Conservation (phyloP, 2,888 invertebrate genomes). For the Eristalinus aeneus region DNA sequence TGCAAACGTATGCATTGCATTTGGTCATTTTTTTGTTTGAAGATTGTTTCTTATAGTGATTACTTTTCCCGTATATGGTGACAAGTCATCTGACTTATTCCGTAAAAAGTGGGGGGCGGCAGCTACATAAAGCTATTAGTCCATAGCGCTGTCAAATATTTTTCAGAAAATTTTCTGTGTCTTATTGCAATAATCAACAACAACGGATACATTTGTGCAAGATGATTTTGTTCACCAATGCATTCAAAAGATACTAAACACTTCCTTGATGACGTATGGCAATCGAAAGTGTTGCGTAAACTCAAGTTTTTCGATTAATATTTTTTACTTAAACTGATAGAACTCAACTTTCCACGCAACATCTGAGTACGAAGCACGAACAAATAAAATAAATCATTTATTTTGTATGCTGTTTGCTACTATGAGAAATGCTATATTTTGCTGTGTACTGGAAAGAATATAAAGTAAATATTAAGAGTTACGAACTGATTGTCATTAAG, state of each 20-base stretch:
- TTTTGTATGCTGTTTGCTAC: too few species aligned
- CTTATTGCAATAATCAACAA: not conserved
- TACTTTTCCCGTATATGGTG: slow-evolving; percentile 17
- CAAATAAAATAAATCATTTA: not conserved
- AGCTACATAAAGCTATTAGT: slow-evolving; percentile 9
- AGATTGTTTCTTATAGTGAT: not conserved
- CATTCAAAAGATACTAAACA: not conserved
- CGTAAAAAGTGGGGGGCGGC: slow-evolving; percentile 18
- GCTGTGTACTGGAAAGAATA: not conserved
- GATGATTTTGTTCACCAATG: not conserved
- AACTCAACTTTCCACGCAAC: too few species aligned
- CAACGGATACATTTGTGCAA: slow-evolving; percentile 6
- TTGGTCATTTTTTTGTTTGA: not conserved
- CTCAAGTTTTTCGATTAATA: slow-evolving; percentile 11
- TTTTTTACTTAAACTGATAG: not conserved
- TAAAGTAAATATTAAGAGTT: slow-evolving; percentile 29
- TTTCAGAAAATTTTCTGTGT: not conserved
- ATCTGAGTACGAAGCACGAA: not conserved
- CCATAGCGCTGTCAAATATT: slow-evolving; percentile 18
- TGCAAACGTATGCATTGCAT: not conserved
- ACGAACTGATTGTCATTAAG: slow-evolving; percentile 25
- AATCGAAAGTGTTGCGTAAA: slow-evolving; percentile 51
- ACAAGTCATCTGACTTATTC: slow-evolving; percentile 56
- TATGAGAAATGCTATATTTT: not conserved
- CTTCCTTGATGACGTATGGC: slow-evolving; percentile 40